phyloP scores from a whole-genome alignment of 2,113 vertebrate genomes.

The Pogonocichla stellata region DNA sequence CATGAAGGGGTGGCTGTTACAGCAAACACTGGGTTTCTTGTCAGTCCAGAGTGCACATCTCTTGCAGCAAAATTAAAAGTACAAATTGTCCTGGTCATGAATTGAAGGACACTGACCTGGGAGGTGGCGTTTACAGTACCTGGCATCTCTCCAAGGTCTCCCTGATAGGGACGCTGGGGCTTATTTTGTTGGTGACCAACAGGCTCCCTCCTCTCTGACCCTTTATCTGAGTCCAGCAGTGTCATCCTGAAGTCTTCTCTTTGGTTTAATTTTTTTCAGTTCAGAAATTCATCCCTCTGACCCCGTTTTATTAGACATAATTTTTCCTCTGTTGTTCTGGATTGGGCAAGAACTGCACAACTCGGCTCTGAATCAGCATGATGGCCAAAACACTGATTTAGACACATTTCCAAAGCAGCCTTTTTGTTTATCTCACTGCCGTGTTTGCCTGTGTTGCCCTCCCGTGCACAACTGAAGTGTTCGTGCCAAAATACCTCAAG shows the following conservation, averaged over 20 bases:
- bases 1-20: background rate
- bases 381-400: background rate
- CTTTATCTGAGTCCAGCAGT: background rate
- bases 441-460: background rate
- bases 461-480: background rate
- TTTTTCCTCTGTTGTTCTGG: background rate
- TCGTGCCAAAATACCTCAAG: background rate
- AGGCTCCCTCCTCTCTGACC: background rate
- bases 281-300: background rate
- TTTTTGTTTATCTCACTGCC: background rate
- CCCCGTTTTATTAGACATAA: background rate
- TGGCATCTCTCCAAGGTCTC: background rate
- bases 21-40: background rate
- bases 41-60: slow-evolving; percentile 14
- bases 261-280: background rate
- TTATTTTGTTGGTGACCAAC: background rate
- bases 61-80: background rate
- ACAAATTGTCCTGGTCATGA: background rate
- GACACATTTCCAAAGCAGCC: slow-evolving; percentile 2
- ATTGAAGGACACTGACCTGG: slow-evolving; percentile 15
- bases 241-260: background rate
- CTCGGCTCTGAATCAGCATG: background rate
- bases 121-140: background rate
- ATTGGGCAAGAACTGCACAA: background rate
- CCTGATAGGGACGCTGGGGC: background rate